A percentile compares a stretch with the other conserved stretches of the same genome.
Evolutionary conservation across 2,113 vertebrate species (phyloP).

Genomic region (Lynx canadensis): DNA sequence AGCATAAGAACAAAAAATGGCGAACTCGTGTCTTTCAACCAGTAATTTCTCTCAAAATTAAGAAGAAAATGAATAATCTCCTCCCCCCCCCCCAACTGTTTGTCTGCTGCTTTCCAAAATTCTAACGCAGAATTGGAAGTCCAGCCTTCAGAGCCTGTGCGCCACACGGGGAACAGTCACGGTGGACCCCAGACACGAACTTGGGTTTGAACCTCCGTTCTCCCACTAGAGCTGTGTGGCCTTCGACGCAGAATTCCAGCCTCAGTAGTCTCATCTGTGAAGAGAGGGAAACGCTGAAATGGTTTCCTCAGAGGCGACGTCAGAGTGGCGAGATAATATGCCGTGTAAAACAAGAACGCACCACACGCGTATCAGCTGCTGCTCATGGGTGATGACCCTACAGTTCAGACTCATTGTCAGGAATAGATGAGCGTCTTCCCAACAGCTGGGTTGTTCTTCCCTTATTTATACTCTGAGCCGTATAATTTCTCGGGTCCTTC

Average conservation of each 20-base stretch:
- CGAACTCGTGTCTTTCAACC: fast-evolving
- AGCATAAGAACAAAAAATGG: not conserved
- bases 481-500: no score
- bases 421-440: not conserved
- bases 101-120: not conserved
- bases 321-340: not conserved
- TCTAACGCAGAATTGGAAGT: not conserved
- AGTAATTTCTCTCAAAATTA: not conserved
- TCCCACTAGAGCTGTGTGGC: not conserved
- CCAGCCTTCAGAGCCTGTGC: fast-evolving
- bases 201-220: not conserved
- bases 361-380: not conserved
- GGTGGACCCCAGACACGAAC: not conserved
- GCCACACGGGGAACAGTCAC: fast-evolving
- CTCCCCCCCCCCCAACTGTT: not conserved
- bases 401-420: fast-evolving
- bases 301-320: not conserved
- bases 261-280: not conserved
- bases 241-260: not conserved
- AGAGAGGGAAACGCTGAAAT: not conserved
- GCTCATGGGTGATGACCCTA: fast-evolving
- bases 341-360: fast-evolving
- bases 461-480: not conserved
- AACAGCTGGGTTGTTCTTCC: not conserved
- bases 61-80: not conserved